phyloP scores from a whole-genome alignment of 1,140 invertebrate genomes.

The Nebria ingens region DNA sequence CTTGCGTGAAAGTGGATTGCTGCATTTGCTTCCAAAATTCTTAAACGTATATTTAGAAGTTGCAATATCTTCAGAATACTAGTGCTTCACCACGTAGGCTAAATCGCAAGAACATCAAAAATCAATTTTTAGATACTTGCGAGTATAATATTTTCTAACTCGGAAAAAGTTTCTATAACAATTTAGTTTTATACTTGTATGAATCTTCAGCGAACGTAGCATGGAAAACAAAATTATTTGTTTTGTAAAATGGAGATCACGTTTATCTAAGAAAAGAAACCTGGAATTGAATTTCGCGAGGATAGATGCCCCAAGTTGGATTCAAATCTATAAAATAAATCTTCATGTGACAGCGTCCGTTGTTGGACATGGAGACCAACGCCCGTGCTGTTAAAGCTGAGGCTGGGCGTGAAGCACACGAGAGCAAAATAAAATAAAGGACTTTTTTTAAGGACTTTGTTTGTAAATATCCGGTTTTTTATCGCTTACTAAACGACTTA shows the following conservation, averaged over 20 bases:
- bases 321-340: slow-evolving; percentile 8
- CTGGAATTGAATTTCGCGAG: background rate
- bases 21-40: slow-evolving; percentile 6
- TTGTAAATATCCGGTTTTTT: slow-evolving; percentile 4
- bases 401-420: background rate
- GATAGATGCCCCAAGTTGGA: background rate
- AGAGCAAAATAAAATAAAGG: slow-evolving; percentile 1
- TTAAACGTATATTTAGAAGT: background rate
- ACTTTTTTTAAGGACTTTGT: slow-evolving; percentile 4
- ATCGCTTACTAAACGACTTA: background rate
- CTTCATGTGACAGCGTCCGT: background rate
- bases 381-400: too few relatives aligned
- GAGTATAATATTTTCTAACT: background rate
- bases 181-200: too few relatives aligned
- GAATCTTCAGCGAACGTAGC: background rate
- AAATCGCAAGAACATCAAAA: background rate
- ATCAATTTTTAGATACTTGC: background rate
- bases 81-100: too few relatives aligned
- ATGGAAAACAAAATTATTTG: background rate
- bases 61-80: background rate
- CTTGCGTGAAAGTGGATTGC: background rate
- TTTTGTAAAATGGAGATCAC: too few relatives aligned
- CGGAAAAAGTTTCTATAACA: too few relatives aligned
- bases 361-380: background rate
- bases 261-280: too few relatives aligned